phyloP scores from a whole-genome alignment of 2,888 invertebrate species.

The Trissoscelio sp. region DNA sequence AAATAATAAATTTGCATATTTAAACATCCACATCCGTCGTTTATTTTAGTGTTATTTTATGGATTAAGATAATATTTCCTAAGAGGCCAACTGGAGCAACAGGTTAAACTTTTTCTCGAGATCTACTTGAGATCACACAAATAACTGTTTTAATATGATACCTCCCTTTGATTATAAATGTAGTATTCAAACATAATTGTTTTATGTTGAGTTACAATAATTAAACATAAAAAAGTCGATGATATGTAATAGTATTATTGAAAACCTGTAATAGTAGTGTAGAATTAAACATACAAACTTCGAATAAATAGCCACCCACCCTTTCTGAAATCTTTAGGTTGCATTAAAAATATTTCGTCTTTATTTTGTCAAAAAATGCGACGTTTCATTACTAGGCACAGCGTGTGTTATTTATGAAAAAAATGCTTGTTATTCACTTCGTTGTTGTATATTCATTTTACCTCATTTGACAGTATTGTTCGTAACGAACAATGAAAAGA shows the following conservation, averaged over 20 bases:
- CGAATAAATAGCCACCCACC: constrained; percentile 3
- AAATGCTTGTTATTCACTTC: constrained; percentile 65
- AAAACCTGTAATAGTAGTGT: constrained; percentile 27
- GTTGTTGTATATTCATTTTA: constrained; percentile 61
- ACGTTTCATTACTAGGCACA: constrained; percentile 61
- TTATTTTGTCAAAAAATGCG: constrained; percentile 58
- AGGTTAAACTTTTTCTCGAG: constrained; percentile 43
- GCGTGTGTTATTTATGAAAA: constrained; percentile 63
- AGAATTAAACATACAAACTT: constrained; percentile 1
- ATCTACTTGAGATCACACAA: constrained; percentile 23
- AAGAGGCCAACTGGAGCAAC: constrained; percentile 37
- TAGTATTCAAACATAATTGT: too few relatives aligned
- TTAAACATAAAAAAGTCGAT: neutral
- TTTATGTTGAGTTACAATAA: too few relatives aligned
- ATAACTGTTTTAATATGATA: constrained; percentile 4
- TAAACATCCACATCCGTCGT: too few relatives aligned
- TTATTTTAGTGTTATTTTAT: constrained; percentile 12
- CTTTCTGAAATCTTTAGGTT: constrained; percentile 18
- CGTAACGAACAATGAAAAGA: constrained; percentile 66
- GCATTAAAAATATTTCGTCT: constrained; percentile 48
- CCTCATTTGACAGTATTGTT: constrained; percentile 67
- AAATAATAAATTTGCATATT: too few relatives aligned
- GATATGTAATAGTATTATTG: constrained; percentile 18
- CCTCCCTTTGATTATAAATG: too few relatives aligned
- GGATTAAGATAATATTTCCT: constrained; percentile 36